phyloP scores from a whole-genome alignment of 35 echinoderm and acorn worm genomes.

The Anneissia japonica region DNA sequence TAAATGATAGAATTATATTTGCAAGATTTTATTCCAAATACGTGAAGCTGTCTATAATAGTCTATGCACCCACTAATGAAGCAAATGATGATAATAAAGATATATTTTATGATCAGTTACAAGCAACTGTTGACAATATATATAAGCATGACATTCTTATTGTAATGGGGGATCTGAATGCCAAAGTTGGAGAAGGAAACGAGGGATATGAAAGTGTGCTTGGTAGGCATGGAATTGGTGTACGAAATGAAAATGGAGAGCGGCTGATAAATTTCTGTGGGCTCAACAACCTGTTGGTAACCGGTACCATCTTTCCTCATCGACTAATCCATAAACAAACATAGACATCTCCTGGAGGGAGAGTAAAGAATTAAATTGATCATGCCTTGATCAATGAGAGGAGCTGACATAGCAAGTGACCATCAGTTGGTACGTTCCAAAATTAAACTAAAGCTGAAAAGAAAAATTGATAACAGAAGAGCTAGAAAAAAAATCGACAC shows the following conservation, averaged over 20 bases:
- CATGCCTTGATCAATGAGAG: slow-evolving; percentile 34
- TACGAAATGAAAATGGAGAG: neutral
- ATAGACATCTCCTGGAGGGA: neutral
- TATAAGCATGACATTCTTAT: slow-evolving; percentile 17
- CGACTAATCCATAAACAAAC: slow-evolving; percentile 8
- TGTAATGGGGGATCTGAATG: neutral
- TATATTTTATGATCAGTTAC: slow-evolving; percentile 31
- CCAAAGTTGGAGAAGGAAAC: slow-evolving; percentile 15
- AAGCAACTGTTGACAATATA: neutral
- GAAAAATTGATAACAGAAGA: neutral
- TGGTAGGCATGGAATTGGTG: neutral
- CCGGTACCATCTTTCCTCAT: slow-evolving; percentile 23
- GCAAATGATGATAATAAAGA: slow-evolving; percentile 13
- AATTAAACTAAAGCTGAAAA: slow-evolving; percentile 35
- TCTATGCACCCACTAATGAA: slow-evolving; percentile 36
- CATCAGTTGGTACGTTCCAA: slow-evolving; percentile 22
- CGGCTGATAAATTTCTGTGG: slow-evolving; percentile 14
- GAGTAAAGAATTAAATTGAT: slow-evolving; percentile 15
- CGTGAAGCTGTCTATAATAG: slow-evolving; percentile 17
- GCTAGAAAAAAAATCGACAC: slow-evolving; percentile 12
- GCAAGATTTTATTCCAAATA: slow-evolving; percentile 6
- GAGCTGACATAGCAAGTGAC: slow-evolving; percentile 25
- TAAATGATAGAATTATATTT: neutral
- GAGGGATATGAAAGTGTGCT: slow-evolving; percentile 3
- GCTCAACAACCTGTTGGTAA: slow-evolving; percentile 18